phyloP scores from a whole-genome alignment of 2,113 vertebrate genomes.

The Cromileptes altivelis region DNA sequence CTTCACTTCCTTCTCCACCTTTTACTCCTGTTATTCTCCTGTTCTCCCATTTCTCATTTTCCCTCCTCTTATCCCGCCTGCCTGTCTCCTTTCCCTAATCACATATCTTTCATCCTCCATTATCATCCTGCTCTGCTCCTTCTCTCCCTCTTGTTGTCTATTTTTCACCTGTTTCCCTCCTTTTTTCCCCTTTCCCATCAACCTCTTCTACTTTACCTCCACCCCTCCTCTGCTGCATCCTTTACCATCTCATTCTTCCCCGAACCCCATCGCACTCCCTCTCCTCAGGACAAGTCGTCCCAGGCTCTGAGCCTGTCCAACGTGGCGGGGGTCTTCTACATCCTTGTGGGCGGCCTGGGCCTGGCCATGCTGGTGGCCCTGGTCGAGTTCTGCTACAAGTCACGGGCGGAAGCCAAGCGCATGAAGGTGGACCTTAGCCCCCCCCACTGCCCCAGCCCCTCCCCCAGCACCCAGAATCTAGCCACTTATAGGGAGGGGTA shows the following conservation, averaged over 20 bases:
- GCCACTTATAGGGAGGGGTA: conserved; percentile 99
- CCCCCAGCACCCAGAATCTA: conserved; percentile 99
- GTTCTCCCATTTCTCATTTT: neutral
- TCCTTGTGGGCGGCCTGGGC: conserved; percentile 99
- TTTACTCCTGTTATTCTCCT: neutral
- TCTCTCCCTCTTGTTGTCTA: neutral
- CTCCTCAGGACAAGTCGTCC: conserved; percentile 96
- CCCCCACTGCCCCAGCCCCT: conserved; percentile 93
- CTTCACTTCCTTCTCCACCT: neutral
- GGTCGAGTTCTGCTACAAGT: conserved; percentile 99
- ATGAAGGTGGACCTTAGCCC: conserved; percentile 99
- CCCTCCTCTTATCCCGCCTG: neutral
- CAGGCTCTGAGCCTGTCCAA: conserved; percentile 99
- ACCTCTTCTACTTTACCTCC: neutral
- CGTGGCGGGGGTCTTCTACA: conserved; percentile 99
- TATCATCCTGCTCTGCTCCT: neutral
- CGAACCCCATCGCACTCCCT: conserved; percentile 4
- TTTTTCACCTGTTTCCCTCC: neutral
- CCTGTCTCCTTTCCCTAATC: neutral
- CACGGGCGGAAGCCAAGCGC: conserved; percentile 99
- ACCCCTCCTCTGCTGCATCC: too few relatives aligned
- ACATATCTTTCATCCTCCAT: neutral
- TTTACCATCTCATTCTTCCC: neutral
- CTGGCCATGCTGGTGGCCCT: conserved; percentile 99
- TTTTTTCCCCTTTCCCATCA: too few relatives aligned